These are phyloP conservation scores for Synergus japonicus DNA, from an alignment of 2,888 invertebrate species.

Conservation along the genomic window DNA sequence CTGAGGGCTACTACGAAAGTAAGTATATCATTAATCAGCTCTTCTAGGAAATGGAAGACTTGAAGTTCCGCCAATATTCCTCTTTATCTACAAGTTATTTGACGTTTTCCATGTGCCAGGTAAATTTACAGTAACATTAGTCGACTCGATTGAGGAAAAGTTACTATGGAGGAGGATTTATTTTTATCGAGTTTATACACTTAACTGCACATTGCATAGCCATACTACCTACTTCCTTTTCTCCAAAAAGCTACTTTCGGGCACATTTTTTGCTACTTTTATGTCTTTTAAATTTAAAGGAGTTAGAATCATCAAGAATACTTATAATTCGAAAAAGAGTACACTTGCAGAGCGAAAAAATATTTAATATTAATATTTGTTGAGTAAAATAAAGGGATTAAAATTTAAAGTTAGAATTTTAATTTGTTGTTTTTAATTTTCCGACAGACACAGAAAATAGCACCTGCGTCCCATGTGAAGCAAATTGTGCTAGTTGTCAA, in stretches of 20 bases:
- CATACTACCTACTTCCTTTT: too few species aligned
- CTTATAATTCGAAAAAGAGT: background rate
- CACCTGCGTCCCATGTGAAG: slow-evolving; percentile 90
- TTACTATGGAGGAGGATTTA: background rate
- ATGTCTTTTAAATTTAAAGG: background rate
- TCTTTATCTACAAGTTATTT: slow-evolving; percentile 17
- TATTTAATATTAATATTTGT: background rate
- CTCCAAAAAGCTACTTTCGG: too few species aligned
- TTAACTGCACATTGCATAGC: too few species aligned
- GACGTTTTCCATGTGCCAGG: slow-evolving; percentile 26
- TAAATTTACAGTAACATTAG: slow-evolving; percentile 21
- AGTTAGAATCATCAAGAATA: background rate
- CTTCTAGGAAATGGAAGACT: slow-evolving; percentile 22
- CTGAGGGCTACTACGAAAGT: slow-evolving; percentile 93
- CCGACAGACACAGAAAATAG: slow-evolving; percentile 83
- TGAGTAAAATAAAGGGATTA: too few species aligned
- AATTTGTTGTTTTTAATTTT: background rate
- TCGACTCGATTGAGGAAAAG: background rate
- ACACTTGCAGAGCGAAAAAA: background rate
- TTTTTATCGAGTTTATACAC: background rate
- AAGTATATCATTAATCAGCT: slow-evolving; percentile 66
- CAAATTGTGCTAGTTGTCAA: slow-evolving; percentile 91
- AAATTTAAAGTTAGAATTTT: background rate
- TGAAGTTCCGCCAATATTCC: slow-evolving; percentile 27
- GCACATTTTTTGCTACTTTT: too few species aligned